Conservation (phyloP, 2,797 vertebrate genomes). For the Epinephelus coioides region DNA sequence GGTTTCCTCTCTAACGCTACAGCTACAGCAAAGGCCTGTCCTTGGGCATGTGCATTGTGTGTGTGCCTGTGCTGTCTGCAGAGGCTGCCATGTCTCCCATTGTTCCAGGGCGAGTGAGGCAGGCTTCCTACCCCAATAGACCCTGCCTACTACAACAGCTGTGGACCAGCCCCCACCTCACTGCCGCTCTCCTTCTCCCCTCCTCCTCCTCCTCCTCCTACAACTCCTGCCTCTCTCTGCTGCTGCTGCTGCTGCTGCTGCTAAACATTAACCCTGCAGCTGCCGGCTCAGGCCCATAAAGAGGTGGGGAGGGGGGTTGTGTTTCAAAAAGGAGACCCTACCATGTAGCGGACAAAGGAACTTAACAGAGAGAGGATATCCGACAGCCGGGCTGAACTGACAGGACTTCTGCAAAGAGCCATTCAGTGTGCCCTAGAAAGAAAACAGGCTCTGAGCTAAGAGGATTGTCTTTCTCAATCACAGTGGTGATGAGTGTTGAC, state of each 20-base stretch:
- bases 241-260: conserved; percentile 78
- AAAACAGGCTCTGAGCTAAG: conserved; percentile 79
- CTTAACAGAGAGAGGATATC: conserved; percentile 76
- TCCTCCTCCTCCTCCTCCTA: conserved; percentile 60
- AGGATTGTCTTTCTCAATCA: conserved; percentile 81
- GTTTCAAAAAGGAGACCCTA: conserved; percentile 73
- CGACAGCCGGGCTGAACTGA: conserved; percentile 68
- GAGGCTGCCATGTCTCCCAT: conserved; percentile 86
- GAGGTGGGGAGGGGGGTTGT: conserved; percentile 60
- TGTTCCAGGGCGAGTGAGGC: conserved; percentile 85
- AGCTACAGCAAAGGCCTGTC: conserved; percentile 64
- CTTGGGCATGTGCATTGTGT: conserved; percentile 72
- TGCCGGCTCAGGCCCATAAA: conserved; percentile 80
- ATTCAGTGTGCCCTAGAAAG: conserved; percentile 70
- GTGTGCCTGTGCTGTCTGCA: conserved; percentile 72
- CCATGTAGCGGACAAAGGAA: conserved; percentile 78
- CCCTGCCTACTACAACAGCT: conserved; percentile 88
- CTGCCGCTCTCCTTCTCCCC: conserved; percentile 55
- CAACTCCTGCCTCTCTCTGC: conserved; percentile 72
- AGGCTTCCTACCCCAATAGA: conserved; percentile 81
- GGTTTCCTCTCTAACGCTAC: conserved; percentile 66
- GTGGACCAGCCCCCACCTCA: conserved; percentile 85
- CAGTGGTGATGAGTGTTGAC: conserved; percentile 65
- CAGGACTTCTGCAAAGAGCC: conserved; percentile 63
- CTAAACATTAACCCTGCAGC: conserved; percentile 87